Base-by-base conservation (phyloP, 2,888 invertebrate species). In the Agonopterix subpropinquella region DNA sequence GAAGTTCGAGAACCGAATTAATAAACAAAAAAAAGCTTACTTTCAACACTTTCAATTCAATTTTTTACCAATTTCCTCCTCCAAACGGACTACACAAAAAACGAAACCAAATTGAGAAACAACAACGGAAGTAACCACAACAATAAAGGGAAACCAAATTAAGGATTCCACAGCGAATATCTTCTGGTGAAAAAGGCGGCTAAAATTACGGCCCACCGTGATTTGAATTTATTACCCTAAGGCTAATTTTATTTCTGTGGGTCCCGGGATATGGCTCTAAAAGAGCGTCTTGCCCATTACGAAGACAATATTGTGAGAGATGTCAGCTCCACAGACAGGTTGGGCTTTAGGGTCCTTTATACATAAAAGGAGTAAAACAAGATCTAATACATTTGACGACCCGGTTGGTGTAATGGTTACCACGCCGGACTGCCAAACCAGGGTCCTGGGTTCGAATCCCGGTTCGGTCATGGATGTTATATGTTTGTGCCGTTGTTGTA, bases 161-260 rank as follows among this genome's bases (percentile, higher is more conserved):
- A 84, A 78, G 80, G 75, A 81, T 78, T 82, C 77, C 77, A 64
- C 72, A 64, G 74, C 67, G 75, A 82, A 82, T 81, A 79, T 83
- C 77, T 79, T 68, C 69, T 73, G 70, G 78, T 71, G 76, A 77
- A 83, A 80, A 82, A 83, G 77, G 76, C 78, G 77, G 74, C 75
- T 70, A 70, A 77, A 84, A 84, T 82, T 82, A 80, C 77, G 73
- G 70, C 70, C 70, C 64, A 73, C 69, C 80, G 82, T 85, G 85
- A 87, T 87, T 86, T 84, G 84, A 84, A 86, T 85, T 85, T 84
- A 85, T 84, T 83, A 78, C 81, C 72, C 73, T 63, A 69, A 76
- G 77, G 80, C 80, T 85, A 83, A 85, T 85, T 84, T 85, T 83
- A 81, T 84, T 85, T 83, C 69, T 66, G 67, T 59, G 67, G 64